A percentile compares a stretch with the other conserved stretches of the same genome.
phyloP scores from a whole-genome alignment of 2,888 invertebrate species.

The Dermolepida albohirtum region DNA sequence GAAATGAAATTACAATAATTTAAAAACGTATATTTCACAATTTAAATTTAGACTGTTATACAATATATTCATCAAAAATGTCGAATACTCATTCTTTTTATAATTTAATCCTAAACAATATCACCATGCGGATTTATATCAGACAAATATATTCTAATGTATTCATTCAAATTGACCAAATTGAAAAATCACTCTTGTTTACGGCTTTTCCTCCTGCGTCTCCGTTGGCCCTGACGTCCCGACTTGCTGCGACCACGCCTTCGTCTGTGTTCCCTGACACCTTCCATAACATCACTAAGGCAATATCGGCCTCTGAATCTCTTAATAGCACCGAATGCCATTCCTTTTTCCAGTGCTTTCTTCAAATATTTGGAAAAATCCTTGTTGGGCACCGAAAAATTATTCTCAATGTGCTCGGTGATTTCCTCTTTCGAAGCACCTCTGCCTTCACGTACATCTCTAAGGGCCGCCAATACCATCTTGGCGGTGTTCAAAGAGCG shows the following conservation, averaged over 20 bases:
- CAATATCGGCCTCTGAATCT: slow-evolving; percentile 48
- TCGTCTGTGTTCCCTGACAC: slow-evolving; percentile 10
- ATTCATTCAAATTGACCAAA: too few species aligned
- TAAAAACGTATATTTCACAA: too few species aligned
- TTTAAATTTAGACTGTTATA: too few species aligned
- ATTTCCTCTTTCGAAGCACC: slow-evolving; percentile 52
- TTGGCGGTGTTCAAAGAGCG: slow-evolving; percentile 48
- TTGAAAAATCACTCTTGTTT: not conserved
- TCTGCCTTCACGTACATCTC: slow-evolving; percentile 49
- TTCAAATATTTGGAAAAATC: slow-evolving; percentile 49
- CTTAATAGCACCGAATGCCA: slow-evolving; percentile 53
- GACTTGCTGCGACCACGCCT: slow-evolving; percentile 4
- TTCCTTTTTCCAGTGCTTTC: slow-evolving; percentile 51
- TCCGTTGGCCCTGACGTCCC: not conserved
- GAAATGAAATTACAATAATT: too few species aligned
- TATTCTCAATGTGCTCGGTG: slow-evolving; percentile 50
- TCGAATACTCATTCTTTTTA: not conserved
- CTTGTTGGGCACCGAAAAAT: slow-evolving; percentile 49
- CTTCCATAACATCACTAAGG: slow-evolving; percentile 41
- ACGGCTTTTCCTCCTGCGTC: slow-evolving; percentile 8
- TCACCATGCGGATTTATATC: too few species aligned
- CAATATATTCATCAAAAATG: not conserved
- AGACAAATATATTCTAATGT: too few species aligned
- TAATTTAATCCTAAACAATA: too few species aligned
- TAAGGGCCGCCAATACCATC: slow-evolving; percentile 51